Evolutionary conservation across 1,140 invertebrate species (phyloP).

Genomic region (Odontomachus brunneus): DNA sequence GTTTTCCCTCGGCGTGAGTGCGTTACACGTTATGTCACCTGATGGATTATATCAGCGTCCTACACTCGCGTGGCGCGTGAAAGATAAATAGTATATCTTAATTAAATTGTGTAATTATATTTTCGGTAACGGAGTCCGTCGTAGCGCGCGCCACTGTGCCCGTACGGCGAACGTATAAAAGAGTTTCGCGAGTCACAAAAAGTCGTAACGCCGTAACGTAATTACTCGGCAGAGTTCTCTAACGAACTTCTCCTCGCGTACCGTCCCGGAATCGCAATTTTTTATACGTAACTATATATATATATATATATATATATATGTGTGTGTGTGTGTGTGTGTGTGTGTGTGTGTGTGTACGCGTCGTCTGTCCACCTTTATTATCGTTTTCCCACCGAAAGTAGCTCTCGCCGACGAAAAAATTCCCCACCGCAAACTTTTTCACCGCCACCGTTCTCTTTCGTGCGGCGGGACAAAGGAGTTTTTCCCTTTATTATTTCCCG

Average conservation of each 20-base stretch:
- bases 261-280: neutral
- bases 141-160: neutral
- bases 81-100: neutral
- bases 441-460: neutral
- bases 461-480: too few relatives aligned
- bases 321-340: neutral
- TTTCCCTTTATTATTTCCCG: neutral
- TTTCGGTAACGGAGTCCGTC: neutral
- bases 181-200: neutral
- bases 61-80: neutral
- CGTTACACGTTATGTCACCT: neutral
- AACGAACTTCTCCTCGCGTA: neutral
- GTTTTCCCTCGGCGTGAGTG: neutral
- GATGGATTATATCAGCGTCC: neutral
- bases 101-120: constrained; percentile 5
- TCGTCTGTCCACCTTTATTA: neutral
- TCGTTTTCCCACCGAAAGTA: neutral
- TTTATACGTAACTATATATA: neutral
- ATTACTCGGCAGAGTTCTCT: neutral
- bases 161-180: neutral
- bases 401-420: neutral
- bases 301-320: neutral
- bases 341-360: neutral
- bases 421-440: neutral
- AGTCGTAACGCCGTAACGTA: neutral